A percentile compares a stretch with the other conserved stretches of the same genome.
Evolutionary conservation across 35 echinoderm and acorn worm genomes (phyloP).

Genomic region (Ophioderma brevispina): DNA sequence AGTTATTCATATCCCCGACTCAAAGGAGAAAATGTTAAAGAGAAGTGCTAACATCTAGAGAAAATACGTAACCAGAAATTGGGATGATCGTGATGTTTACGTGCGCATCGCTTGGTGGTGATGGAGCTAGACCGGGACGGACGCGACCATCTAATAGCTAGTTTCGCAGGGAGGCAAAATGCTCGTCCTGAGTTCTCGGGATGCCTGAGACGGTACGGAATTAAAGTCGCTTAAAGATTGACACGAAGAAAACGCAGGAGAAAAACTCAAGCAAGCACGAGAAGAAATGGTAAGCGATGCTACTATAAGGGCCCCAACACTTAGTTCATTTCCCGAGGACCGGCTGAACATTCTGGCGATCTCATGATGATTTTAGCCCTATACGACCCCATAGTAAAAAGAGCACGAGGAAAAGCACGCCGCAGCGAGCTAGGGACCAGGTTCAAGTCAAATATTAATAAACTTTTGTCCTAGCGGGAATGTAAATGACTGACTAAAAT

Average conservation of each 20-base stretch:
- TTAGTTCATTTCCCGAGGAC: not conserved
- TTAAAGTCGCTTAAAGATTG: not conserved
- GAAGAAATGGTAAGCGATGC: not conserved
- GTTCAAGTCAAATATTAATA: not conserved
- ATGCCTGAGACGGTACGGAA: not conserved
- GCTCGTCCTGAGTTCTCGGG: not conserved
- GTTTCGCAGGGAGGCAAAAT: not conserved
- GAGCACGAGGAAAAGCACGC: not conserved
- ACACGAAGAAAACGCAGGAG: not conserved
- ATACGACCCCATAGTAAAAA: not conserved
- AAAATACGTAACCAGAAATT: not conserved
- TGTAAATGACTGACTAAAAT: not conserved
- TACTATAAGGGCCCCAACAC: not conserved
- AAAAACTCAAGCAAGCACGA: not conserved
- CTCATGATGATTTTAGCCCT: not conserved
- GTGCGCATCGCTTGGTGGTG: not conserved
- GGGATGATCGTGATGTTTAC: not conserved
- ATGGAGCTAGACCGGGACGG: not conserved
- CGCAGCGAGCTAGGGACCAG: not conserved
- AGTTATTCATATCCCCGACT: not conserved
- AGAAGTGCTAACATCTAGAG: not conserved
- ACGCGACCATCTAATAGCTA: not conserved
- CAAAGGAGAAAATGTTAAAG: not conserved
- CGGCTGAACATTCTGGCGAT: not conserved
- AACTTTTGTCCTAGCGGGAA: not conserved